Base-by-base conservation (phyloP, 2,888 invertebrate genomes). In the Salpingus planirostris region DNA sequence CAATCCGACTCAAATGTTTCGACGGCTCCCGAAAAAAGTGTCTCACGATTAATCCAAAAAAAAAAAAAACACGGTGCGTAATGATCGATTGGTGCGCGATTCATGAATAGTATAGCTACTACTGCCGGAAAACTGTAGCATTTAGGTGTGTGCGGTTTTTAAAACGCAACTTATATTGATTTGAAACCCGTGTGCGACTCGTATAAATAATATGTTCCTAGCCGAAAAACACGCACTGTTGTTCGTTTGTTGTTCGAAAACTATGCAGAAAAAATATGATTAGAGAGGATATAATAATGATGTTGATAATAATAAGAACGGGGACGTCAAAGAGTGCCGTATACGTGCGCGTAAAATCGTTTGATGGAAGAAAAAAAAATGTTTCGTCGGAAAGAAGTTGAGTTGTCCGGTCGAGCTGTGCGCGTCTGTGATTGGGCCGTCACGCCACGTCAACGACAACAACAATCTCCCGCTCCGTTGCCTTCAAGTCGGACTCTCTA, bases 161-260 rank as follows among this genome's bases (percentile, higher is more conserved):
- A 44, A 52, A 44, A 50, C 47, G 47, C 49, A 48, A 49, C 51
- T 49, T 40, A 18, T 18, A 8, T 6, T 18, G 18, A 18, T 18
- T 18, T 18, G 5, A 18, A 5, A 18, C 18, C 8, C 8, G n/a
- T n/a, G n/a, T n/a, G n/a, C 31, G 24, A 36, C 29, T 43, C 49
- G 59, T 57, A 59, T 53, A 55, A 60, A 54, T 60, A 55, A 55
- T 54, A 50, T 58, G 60, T 60, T 60, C 59, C 59, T 60, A 60
- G 52, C 56, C 54, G 54, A 50, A 51, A 50, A 50, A 50, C 10
- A 55, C 45, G 49, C 47, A 56, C 54, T 58, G 55, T 57, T 53
- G 46, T n/a, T n/a, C n/a, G n/a, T n/a, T n/a, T n/a, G n/a, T n/a
- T n/a, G n/a, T n/a, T n/a, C n/a, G n/a, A n/a, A n/a, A n/a, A n/a